These are phyloP conservation scores for Phylloscopus trochiloides DNA, from an alignment of 2,113 vertebrate species.

Conservation along the genomic window DNA sequence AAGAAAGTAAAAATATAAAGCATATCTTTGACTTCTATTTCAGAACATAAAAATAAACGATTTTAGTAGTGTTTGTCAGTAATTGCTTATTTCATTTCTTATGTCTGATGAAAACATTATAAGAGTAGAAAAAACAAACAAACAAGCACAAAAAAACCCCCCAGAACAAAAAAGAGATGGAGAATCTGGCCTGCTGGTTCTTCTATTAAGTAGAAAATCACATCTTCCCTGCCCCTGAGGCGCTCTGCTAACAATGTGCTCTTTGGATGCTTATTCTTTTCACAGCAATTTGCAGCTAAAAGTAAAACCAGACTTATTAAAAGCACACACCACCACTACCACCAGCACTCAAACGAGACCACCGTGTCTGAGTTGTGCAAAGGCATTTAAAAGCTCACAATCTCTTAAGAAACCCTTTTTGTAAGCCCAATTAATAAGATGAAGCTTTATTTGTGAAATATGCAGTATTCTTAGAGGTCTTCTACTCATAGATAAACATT, in stretches of 20 bases:
- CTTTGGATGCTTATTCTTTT: neutral
- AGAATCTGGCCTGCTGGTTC: neutral
- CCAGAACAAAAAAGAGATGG: neutral
- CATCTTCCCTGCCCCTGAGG: neutral
- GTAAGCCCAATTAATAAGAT: neutral
- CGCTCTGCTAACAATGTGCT: neutral
- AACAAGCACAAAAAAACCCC: neutral
- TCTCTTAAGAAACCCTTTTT: neutral
- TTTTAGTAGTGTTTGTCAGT: neutral
- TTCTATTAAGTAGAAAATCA: constrained; percentile 27
- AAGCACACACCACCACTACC: neutral
- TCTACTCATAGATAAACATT: neutral
- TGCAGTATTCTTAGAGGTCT: neutral
- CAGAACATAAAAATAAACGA: neutral
- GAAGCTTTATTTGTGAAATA: neutral
- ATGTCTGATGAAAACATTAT: neutral
- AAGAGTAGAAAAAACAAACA: neutral
- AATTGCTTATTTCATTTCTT: neutral
- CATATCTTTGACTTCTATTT: neutral
- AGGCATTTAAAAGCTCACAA: neutral
- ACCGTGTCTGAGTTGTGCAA: neutral
- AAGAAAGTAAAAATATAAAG: neutral
- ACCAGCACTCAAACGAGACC: neutral
- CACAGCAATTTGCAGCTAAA: constrained; percentile 18
- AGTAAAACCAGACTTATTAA: neutral